Conservation (phyloP, 2,797 vertebrate genomes). For the Xiphophorus birchmanni region DNA sequence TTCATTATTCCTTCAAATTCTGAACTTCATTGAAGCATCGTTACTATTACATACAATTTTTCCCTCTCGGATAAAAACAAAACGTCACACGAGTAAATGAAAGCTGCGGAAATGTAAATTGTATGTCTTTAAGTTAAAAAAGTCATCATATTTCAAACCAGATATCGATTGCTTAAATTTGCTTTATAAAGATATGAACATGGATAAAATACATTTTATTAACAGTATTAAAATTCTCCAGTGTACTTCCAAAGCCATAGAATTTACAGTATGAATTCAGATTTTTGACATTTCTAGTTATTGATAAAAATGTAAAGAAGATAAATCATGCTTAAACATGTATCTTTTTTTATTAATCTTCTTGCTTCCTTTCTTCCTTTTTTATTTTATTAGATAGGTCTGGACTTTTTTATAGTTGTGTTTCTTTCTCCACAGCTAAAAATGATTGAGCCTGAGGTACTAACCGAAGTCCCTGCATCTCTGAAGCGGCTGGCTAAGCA, state of each 20-base stretch:
- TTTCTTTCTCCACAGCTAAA: conserved; percentile 37
- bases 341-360: not conserved
- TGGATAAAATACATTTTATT: too few relatives aligned
- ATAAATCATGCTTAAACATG: not conserved
- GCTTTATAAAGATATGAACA: too few relatives aligned
- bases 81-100: not conserved
- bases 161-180: too few relatives aligned
- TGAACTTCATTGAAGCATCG: not conserved
- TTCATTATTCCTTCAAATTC: not conserved
- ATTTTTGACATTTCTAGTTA: too few relatives aligned
- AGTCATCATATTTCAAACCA: too few relatives aligned
- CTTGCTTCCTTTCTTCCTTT: not conserved
- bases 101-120: not conserved
- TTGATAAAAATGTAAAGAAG: too few relatives aligned
- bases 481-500: conserved; percentile 98
- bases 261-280: too few relatives aligned
- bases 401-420: not conserved
- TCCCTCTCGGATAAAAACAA: not conserved
- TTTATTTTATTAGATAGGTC: not conserved
- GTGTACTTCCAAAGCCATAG: too few relatives aligned
- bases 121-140: too few relatives aligned
- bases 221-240: too few relatives aligned
- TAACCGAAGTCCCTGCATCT: conserved; percentile 93
- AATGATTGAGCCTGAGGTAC: conserved; percentile 94
- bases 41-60: not conserved